These are phyloP conservation scores for Gulo gulo DNA, from an alignment of 2,113 vertebrate species.

Conservation along the genomic window DNA sequence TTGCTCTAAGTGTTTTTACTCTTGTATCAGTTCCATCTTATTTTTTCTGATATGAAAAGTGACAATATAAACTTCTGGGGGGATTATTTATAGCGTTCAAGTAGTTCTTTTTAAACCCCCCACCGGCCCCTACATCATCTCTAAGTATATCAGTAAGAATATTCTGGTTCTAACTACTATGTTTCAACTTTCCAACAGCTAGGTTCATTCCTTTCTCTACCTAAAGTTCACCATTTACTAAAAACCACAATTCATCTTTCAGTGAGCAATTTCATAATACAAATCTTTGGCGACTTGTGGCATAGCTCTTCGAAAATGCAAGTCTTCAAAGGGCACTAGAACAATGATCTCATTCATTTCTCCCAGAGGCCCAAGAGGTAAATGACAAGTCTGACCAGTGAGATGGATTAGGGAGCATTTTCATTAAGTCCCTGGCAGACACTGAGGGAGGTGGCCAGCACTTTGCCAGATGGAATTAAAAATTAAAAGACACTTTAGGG, in stretches of 20 bases:
- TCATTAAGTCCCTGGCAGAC: not conserved
- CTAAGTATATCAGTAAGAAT: not conserved
- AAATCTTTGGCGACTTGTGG: not conserved
- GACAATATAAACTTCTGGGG: not conserved
- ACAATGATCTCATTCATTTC: slow-evolving; percentile 20
- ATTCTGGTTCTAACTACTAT: not conserved
- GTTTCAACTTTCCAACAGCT: not conserved
- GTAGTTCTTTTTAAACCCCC: not conserved
- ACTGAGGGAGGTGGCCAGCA: not conserved
- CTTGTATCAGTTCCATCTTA: not conserved
- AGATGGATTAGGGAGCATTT: slow-evolving; percentile 24
- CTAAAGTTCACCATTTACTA: not conserved
- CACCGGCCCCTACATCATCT: not conserved
- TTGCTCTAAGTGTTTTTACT: not conserved
- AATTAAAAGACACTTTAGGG: slow-evolving; percentile 17
- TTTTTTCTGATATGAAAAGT: not conserved
- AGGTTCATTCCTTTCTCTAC: not conserved
- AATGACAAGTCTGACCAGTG: not conserved
- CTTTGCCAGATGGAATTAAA: not conserved
- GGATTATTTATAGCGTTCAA: not conserved
- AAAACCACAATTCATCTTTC: not conserved
- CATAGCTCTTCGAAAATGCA: not conserved
- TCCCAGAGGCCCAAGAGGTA: not conserved
- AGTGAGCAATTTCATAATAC: not conserved
- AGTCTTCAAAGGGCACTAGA: not conserved